Percentiles rank a stretch among this genome's conserved stretches.
Evolutionary conservation across 2,888 invertebrate species (phyloP).

Genomic region (Drosophila rellima): DNA sequence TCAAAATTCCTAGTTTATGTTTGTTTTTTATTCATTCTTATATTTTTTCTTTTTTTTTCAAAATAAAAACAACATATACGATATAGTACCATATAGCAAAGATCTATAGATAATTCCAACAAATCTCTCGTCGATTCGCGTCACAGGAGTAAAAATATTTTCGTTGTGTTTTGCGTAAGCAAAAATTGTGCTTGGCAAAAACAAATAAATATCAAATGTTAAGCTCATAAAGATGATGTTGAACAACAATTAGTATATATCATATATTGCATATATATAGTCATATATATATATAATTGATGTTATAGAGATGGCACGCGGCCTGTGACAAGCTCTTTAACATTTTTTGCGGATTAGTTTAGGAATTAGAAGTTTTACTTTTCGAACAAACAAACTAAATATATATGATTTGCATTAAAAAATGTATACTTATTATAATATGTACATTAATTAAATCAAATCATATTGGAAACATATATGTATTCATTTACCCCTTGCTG

Average conservation of each 20-base stretch:
- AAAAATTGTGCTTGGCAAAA: slow-evolving; percentile 59
- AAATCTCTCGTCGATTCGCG: slow-evolving; percentile 55
- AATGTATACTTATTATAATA: not conserved
- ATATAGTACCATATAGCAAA: slow-evolving; percentile 12
- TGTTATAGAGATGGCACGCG: slow-evolving; percentile 40
- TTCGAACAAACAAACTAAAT: too few species aligned
- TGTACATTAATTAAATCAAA: not conserved
- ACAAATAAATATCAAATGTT: slow-evolving; percentile 78
- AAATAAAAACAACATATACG: slow-evolving; percentile 30
- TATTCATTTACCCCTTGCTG: not conserved
- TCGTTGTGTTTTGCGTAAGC: slow-evolving; percentile 71
- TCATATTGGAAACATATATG: not conserved
- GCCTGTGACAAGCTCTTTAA: slow-evolving; percentile 28
- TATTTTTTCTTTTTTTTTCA: not conserved
- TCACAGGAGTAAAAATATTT: slow-evolving; percentile 55
- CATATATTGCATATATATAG: not conserved
- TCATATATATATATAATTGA: slow-evolving; percentile 17
- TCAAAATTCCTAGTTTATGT: slow-evolving; percentile 26
- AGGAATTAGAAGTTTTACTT: too few species aligned
- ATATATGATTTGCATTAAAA: not conserved
- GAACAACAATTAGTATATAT: slow-evolving; percentile 13
- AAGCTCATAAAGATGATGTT: slow-evolving; percentile 67
- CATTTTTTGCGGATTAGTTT: slow-evolving; percentile 16
- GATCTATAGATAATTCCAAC: slow-evolving; percentile 25
- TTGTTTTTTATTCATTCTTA: slow-evolving; percentile 5